These are phyloP conservation scores for Aphidius ervi DNA, from an alignment of 1,140 invertebrate genomes.

Conservation along the genomic window DNA sequence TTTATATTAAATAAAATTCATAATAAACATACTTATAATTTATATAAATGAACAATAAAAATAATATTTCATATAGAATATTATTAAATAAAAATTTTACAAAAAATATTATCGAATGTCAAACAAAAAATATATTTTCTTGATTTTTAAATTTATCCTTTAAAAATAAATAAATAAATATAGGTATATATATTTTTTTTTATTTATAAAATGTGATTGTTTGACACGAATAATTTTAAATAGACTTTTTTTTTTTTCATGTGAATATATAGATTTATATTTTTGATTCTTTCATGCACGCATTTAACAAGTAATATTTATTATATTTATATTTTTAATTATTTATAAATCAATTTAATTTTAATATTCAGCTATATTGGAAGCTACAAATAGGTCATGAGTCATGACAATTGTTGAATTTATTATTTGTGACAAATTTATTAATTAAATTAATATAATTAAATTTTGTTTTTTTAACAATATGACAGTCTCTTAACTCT, in stretches of 20 bases:
- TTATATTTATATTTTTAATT: not conserved
- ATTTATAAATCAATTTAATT: not conserved
- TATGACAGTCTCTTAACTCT: conserved; percentile 3
- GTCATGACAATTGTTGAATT: not conserved
- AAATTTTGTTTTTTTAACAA: not conserved
- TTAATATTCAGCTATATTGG: conserved; percentile 1
- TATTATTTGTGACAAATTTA: conserved; percentile 11
- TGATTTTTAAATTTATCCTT: conserved; percentile 6
- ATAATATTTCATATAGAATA: not conserved
- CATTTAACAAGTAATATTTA: not conserved
- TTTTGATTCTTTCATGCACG: conserved; percentile 6
- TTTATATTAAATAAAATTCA: conserved; percentile 8
- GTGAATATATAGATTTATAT: not conserved
- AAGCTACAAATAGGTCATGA: not conserved
- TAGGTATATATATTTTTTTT: conserved; percentile 3
- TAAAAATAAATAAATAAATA: conserved; percentile 10
- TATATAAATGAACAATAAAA: conserved; percentile 3
- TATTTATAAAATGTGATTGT: too few relatives aligned
- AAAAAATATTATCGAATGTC: not conserved
- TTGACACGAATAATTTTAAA: not conserved
- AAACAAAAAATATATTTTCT: not conserved
- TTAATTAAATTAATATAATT: not conserved
- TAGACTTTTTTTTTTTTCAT: not conserved
- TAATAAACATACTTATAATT: not conserved
- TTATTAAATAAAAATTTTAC: conserved; percentile 11